Evolutionary conservation across 2,797 vertebrate species (phyloP).

Genomic region (Microchirus variegatus): DNA sequence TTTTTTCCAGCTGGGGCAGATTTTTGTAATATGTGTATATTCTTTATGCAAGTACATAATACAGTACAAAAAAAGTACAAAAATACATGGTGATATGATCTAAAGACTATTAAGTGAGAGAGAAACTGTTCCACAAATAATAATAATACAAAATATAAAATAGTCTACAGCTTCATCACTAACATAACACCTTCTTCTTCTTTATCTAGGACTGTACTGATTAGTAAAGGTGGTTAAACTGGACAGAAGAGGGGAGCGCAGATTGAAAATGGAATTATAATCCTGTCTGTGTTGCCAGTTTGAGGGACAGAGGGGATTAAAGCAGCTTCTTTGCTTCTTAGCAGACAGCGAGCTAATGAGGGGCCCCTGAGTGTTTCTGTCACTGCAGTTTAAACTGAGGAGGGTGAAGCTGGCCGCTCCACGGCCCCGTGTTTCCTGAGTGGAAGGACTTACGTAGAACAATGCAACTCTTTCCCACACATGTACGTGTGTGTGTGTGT

Average conservation of each 20-base stretch:
- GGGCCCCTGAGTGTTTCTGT: constrained; percentile 85
- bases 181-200: too few relatives aligned
- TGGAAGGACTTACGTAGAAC: constrained; percentile 63
- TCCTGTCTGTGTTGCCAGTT: constrained; percentile 82
- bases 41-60: too few relatives aligned
- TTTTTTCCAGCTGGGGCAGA: background rate
- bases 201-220: background rate
- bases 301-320: constrained; percentile 90
- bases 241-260: constrained; percentile 27
- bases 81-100: too few relatives aligned
- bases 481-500: constrained; percentile 2
- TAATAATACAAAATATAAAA: too few relatives aligned
- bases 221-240: constrained; percentile 33
- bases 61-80: too few relatives aligned
- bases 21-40: too few relatives aligned
- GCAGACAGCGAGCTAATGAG: constrained; percentile 93
- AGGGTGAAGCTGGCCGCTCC: constrained; percentile 64
- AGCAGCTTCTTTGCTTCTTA: constrained; percentile 89
- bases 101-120: too few relatives aligned
- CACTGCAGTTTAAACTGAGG: constrained; percentile 89
- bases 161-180: too few relatives aligned
- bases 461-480: constrained; percentile 66
- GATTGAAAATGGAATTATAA: constrained; percentile 69
- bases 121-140: too few relatives aligned
- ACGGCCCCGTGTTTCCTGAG: constrained; percentile 62